A percentile compares a stretch with the other conserved stretches of the same genome.
Conservation (phyloP, 2,888 invertebrate species). For the Hyles lineata region DNA sequence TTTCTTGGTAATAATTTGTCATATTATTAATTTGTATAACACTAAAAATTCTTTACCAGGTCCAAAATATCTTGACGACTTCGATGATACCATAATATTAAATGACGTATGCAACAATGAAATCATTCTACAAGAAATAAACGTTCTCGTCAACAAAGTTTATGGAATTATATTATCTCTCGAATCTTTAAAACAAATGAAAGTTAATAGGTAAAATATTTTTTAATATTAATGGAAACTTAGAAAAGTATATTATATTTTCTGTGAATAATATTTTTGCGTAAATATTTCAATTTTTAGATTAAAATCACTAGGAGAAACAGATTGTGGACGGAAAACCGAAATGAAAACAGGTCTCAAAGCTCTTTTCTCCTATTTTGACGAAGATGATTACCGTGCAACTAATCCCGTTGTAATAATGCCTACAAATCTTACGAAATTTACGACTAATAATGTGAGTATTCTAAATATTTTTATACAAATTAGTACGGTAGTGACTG, state of each 20-base stretch:
- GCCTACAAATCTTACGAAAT: constrained; percentile 30
- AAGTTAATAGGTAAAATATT: not conserved
- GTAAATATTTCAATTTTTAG: not conserved
- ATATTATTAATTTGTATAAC: too few species aligned
- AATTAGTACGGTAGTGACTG: too few species aligned
- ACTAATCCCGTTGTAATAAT: constrained; percentile 34
- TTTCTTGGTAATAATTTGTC: too few species aligned
- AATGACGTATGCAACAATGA: not conserved
- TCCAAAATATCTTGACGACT: not conserved
- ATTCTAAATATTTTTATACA: not conserved
- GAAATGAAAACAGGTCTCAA: constrained; percentile 28
- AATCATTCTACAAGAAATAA: not conserved
- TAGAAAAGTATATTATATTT: not conserved
- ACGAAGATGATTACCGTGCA: constrained; percentile 30
- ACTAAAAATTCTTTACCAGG: too few species aligned
- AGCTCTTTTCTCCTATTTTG: constrained; percentile 30
- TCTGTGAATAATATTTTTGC: not conserved
- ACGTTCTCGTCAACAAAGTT: not conserved
- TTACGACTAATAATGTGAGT: not conserved
- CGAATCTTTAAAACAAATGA: not conserved
- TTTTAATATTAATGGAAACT: not conserved
- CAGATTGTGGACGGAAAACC: not conserved
- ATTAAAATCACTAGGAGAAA: not conserved
- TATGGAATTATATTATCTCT: not conserved
- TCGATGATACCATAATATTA: not conserved